Conservation (phyloP, 2,797 vertebrate genomes). For the Notolabrus celidotus region DNA sequence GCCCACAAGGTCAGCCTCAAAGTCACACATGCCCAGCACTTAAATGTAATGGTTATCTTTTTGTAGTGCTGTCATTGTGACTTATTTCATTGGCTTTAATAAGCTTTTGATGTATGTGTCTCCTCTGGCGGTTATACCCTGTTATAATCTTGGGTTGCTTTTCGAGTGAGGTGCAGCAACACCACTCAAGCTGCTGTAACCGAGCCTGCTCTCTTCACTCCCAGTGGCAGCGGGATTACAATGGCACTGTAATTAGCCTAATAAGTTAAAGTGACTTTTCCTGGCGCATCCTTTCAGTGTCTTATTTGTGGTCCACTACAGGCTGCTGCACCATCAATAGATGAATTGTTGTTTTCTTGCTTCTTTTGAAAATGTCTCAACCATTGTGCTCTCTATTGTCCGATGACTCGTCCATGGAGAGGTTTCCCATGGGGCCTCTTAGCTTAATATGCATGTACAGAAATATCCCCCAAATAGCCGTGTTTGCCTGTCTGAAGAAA, state of each 20-base stretch:
- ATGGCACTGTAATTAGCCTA: slow-evolving; percentile 47
- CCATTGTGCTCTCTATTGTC: slow-evolving; percentile 19
- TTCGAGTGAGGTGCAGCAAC: slow-evolving; percentile 45
- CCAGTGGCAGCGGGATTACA: slow-evolving; percentile 36
- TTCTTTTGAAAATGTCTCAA: neutral
- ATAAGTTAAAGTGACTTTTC: slow-evolving; percentile 56
- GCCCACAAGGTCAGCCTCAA: slow-evolving; percentile 79
- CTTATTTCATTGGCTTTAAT: slow-evolving; percentile 80
- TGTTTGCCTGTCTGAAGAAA: slow-evolving; percentile 18
- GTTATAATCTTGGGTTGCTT: slow-evolving; percentile 65
- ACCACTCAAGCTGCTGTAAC: slow-evolving; percentile 43
- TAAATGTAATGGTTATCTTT: slow-evolving; percentile 80
- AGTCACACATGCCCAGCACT: slow-evolving; percentile 74
- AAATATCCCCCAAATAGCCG: slow-evolving; percentile 1
- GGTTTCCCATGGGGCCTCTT: neutral
- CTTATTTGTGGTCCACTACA: slow-evolving; percentile 12
- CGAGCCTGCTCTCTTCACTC: slow-evolving; percentile 14
- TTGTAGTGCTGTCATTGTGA: slow-evolving; percentile 79
- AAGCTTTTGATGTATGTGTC: slow-evolving; percentile 80
- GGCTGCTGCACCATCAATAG: neutral
- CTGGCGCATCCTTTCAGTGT: slow-evolving; percentile 15
- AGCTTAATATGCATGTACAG: slow-evolving; percentile 1
- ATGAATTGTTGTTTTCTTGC: slow-evolving; percentile 17
- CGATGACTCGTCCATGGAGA: neutral
- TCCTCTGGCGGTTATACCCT: slow-evolving; percentile 44